Conservation (phyloP, 92 coral and sea anemone species). For the Diadumene lineata region DNA sequence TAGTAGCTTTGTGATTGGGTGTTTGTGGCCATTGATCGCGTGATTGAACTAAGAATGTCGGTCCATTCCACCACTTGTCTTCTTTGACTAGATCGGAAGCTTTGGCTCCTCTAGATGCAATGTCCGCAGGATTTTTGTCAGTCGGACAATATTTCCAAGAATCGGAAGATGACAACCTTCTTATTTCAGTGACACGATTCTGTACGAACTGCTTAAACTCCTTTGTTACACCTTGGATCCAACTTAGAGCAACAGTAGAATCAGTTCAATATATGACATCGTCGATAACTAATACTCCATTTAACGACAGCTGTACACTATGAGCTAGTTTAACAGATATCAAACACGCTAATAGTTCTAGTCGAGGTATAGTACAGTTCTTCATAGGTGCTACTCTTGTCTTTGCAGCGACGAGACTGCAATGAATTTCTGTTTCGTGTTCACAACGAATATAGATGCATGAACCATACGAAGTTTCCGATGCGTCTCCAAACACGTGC, state of each 20-base stretch:
- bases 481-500: background rate
- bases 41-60: too few species aligned
- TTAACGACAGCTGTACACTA: background rate
- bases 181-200: too few species aligned
- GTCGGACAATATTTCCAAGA: too few species aligned
- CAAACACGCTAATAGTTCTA: conserved; percentile 28
- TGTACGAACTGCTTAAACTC: conserved; percentile 33
- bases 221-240: background rate
- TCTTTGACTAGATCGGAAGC: too few species aligned
- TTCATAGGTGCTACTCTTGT: conserved; percentile 25
- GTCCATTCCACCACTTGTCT: too few species aligned
- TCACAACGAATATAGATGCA: conserved; percentile 15
- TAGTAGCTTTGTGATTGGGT: too few species aligned
- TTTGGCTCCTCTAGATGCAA: too few species aligned
- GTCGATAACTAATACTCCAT: background rate
- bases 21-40: too few species aligned
- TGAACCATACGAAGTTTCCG: conserved; percentile 1
- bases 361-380: conserved; percentile 23
- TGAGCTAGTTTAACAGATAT: conserved; percentile 2
- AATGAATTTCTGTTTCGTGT: background rate
- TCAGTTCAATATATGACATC: background rate
- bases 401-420: background rate
- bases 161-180: too few species aligned
- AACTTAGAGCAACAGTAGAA: background rate
- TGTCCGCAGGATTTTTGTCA: too few species aligned